Conservation (phyloP, 2,113 vertebrate genomes). For the Tetraodon nigroviridis region DNA sequence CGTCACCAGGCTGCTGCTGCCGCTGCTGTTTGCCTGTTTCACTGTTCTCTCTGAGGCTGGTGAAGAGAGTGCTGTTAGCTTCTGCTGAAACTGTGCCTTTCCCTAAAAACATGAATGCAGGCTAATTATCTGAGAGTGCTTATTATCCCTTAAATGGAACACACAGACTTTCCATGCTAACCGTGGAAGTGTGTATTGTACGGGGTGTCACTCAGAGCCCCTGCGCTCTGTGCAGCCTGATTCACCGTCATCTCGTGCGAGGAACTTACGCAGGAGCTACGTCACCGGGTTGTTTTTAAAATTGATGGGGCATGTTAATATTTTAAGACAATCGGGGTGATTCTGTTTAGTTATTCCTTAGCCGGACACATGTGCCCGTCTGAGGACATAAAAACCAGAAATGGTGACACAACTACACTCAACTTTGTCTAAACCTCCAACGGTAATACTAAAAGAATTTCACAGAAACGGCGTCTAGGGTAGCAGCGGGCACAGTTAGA, state of each 20-base stretch:
- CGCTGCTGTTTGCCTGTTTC: neutral
- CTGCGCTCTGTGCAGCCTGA: conserved; percentile 43
- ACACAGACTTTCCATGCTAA: conserved; percentile 11
- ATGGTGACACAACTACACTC: conserved; percentile 24
- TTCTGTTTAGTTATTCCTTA: conserved; percentile 15
- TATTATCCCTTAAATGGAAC: conserved; percentile 15
- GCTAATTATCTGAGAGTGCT: neutral
- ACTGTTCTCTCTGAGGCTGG: conserved; percentile 1
- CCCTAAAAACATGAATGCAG: conserved; percentile 6
- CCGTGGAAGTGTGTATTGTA: conserved; percentile 14
- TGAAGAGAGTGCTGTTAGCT: conserved; percentile 6
- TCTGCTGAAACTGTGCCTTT: conserved; percentile 15
- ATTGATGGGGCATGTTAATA: conserved; percentile 63
- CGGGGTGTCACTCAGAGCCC: conserved; percentile 36
- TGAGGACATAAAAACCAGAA: conserved; percentile 52
- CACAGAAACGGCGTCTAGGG: conserved; percentile 14
- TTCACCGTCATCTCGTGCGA: conserved; percentile 45
- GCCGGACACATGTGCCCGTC: conserved; percentile 10
- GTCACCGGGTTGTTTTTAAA: conserved; percentile 59
- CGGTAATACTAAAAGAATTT: conserved; percentile 19
- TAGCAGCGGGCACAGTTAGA: conserved; percentile 21
- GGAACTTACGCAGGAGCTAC: conserved; percentile 55
- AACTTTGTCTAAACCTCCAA: conserved; percentile 17
- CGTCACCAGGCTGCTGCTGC: conserved; percentile 15
- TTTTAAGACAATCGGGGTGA: conserved; percentile 57